A percentile compares a stretch with the other conserved stretches of the same genome.
Conservation (phyloP, 2,888 invertebrate genomes). For the Phyllotreta cruciferae region DNA sequence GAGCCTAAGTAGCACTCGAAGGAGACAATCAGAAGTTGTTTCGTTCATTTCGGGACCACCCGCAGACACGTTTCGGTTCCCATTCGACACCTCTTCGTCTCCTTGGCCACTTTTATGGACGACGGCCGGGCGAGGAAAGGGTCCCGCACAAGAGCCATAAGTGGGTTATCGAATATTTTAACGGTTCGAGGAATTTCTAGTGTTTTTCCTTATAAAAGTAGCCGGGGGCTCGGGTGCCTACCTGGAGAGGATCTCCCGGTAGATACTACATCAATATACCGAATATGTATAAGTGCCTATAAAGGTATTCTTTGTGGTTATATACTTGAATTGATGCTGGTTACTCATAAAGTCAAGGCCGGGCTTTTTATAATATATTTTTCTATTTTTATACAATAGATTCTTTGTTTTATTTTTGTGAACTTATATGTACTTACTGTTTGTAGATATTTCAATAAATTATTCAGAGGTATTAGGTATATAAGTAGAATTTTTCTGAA, state of each 20-base stretch:
- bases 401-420: no score
- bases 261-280: conserved; percentile 15
- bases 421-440: no score
- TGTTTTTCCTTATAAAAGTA: conserved; percentile 39
- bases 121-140: not conserved
- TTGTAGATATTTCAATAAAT: no score
- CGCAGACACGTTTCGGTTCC: conserved; percentile 22
- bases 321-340: no score
- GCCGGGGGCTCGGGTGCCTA: conserved; percentile 2
- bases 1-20: conserved; percentile 22
- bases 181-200: conserved; percentile 41
- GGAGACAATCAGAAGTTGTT: conserved; percentile 27
- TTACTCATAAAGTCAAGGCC: no score
- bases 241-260: conserved; percentile 8
- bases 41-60: conserved; percentile 22
- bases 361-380: no score
- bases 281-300: not conserved
- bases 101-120: not conserved
- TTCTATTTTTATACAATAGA: no score
- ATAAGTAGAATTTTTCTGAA: no score
- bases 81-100: conserved; percentile 8
- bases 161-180: conserved; percentile 28
- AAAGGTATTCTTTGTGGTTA: no score
- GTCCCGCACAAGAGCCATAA: conserved; percentile 13
- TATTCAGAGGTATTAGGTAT: no score